Evolutionary conservation across 2,113 vertebrate species (phyloP).

Genomic region (Coptodon rendalli): DNA sequence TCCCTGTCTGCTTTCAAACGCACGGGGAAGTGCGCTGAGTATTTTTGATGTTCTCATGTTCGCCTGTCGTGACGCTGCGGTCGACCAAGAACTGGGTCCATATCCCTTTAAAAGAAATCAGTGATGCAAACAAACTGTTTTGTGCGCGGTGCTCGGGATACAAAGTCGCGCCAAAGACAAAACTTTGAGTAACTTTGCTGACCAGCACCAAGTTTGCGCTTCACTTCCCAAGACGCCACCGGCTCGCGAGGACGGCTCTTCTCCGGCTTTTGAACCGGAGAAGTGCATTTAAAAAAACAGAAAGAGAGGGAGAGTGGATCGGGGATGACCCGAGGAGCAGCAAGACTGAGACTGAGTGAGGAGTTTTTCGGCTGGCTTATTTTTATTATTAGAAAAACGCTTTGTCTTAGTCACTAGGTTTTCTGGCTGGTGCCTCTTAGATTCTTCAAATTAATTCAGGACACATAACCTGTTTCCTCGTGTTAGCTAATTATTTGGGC

Average conservation of each 20-base stretch:
- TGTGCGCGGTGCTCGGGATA: constrained; percentile 50
- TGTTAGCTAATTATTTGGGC: background rate
- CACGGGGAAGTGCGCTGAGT: constrained; percentile 17
- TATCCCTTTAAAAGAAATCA: constrained; percentile 69
- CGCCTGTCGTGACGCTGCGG: constrained; percentile 58
- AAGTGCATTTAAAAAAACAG: background rate
- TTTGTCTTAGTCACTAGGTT: background rate
- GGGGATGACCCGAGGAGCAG: constrained; percentile 17
- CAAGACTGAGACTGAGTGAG: constrained; percentile 38
- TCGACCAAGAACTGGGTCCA: constrained; percentile 61
- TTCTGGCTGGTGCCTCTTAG: background rate
- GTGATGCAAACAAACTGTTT: constrained; percentile 68
- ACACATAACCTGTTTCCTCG: background rate
- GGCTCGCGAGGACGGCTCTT: background rate
- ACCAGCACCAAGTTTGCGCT: constrained; percentile 34
- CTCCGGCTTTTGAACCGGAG: background rate
- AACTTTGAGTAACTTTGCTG: constrained; percentile 64
- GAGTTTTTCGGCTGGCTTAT: background rate
- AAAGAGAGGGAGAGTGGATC: background rate
- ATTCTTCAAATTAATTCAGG: background rate
- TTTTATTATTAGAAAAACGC: background rate
- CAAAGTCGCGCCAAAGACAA: constrained; percentile 69
- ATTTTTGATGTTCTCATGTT: constrained; percentile 31
- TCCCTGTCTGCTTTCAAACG: background rate
- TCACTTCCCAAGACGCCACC: constrained; percentile 1